A percentile compares a stretch with the other conserved stretches of the same genome.
Conservation (phyloP, 2,888 invertebrate genomes). For the Cephus rjabovi region DNA sequence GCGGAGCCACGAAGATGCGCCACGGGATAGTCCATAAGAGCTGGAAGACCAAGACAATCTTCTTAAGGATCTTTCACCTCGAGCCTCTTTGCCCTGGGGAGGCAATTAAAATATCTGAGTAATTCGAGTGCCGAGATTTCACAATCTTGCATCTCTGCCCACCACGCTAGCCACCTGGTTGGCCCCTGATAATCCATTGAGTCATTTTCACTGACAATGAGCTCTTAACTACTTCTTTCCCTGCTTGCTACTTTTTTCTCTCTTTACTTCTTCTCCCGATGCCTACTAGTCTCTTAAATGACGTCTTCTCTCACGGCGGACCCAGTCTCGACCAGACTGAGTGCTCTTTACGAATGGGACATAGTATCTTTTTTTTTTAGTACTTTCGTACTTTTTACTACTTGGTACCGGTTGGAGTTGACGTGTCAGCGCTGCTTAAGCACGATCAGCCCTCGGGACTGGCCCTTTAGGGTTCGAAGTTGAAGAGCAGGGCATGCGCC, state of each 20-base stretch:
- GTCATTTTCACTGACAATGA: neutral
- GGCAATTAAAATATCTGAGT: slow-evolving; percentile 62
- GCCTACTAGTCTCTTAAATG: neutral
- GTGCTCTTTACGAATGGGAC: neutral
- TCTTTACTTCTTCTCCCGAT: neutral
- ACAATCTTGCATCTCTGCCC: slow-evolving; percentile 6
- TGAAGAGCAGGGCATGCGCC: neutral
- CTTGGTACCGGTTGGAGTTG: neutral
- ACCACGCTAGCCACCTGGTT: neutral
- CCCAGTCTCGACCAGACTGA: neutral
- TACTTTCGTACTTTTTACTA: neutral
- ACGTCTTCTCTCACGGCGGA: neutral
- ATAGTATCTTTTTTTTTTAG: neutral
- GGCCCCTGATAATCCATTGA: neutral
- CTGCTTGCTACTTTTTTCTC: neutral
- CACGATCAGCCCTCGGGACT: neutral
- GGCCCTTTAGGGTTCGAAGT: neutral
- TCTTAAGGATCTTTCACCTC: neutral
- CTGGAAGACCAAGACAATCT: slow-evolving; percentile 2
- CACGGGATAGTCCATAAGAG: slow-evolving; percentile 33
- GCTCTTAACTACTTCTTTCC: neutral
- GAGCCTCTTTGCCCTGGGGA: slow-evolving; percentile 26
- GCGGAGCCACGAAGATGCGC: slow-evolving; percentile 41
- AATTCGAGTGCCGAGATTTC: slow-evolving; percentile 39
- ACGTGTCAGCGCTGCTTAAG: neutral